Evolutionary conservation across 2,888 invertebrate species (phyloP).

Genomic region (Eremobia ochroleuca): DNA sequence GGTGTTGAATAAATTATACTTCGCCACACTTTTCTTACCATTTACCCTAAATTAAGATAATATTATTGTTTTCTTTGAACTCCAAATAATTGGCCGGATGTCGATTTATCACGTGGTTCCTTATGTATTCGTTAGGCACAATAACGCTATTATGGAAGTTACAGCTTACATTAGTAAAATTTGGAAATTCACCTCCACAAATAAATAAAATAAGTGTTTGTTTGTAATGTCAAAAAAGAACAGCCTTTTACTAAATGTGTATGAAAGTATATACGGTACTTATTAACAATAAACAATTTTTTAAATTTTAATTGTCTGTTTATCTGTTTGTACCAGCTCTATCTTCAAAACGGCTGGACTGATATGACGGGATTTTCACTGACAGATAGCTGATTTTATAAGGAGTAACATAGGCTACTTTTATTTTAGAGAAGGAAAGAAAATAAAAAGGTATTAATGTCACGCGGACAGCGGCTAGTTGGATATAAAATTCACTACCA

Average conservation of each 20-base stretch:
- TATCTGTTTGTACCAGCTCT: too few relatives aligned
- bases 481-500: not conserved
- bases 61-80: conserved; percentile 22
- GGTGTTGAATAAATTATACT: conserved; percentile 15
- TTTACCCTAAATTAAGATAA: conserved; percentile 24
- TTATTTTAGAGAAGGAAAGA: too few relatives aligned
- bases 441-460: too few relatives aligned
- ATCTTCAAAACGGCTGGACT: too few relatives aligned
- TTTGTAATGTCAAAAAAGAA: not conserved
- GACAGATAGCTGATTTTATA: too few relatives aligned
- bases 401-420: too few relatives aligned
- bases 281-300: too few relatives aligned
- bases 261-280: too few relatives aligned
- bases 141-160: not conserved
- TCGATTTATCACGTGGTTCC: conserved; percentile 10
- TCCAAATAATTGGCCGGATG: not conserved
- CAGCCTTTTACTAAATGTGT: not conserved
- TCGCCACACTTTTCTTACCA: conserved; percentile 11
- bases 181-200: not conserved
- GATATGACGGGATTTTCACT: too few relatives aligned
- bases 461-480: too few relatives aligned
- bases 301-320: too few relatives aligned
- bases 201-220: not conserved
- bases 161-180: not conserved
- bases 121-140: not conserved